Evolutionary conservation across 2,797 vertebrate species (phyloP), one percentile per base, ranked within the genome.

Genomic region (Mus minutoides): DNA sequence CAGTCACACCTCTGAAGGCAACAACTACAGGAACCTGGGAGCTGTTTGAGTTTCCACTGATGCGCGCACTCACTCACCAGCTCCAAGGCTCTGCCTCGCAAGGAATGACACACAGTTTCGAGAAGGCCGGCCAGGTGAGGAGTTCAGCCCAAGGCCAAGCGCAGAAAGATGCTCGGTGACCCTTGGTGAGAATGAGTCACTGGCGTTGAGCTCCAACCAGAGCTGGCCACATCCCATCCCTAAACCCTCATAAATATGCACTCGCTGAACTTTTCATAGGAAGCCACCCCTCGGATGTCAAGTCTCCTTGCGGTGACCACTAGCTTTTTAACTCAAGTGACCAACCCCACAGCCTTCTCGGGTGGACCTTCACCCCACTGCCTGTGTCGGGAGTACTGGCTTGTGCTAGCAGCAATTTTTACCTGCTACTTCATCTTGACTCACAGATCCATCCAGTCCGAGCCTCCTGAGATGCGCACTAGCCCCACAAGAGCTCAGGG

Each of bases 31-130:
- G 96, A 97, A 97, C 96, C 69, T 69, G 94, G 64, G 93, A 94
- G 94, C 52, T 97, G 96, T 97, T 98, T 40, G 92, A 97, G 82
- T 97, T 98, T 98, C 97, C 97, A 97, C 86, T 95, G 96, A 94
- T 94, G 34, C 76, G 88, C 85, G 91, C 58, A 16, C 92, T 89
- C 64, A 13, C 84, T 96, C 93, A 73, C 77, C 85, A 29, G 5
- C 94, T 90, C 94, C 91, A 24, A 2, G 2, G 89, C 95, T 95
- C 97, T 94, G 96, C 88, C 92, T 95, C 1, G 1, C 92, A 92
- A 94, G 91, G 89, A 97, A 97, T 98, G 97, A 97, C 97, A 98
- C 97, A 98, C 97, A 97, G 96, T 98, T 97, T 98, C 97, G 54
- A 97, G 95, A 97, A 98, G 96, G 92, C 97, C 34, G 91, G 97